A percentile compares a stretch with the other conserved stretches of the same genome.
Evolutionary conservation across 2,888 invertebrate genomes (phyloP).

Genomic region (Suillia variegata): DNA sequence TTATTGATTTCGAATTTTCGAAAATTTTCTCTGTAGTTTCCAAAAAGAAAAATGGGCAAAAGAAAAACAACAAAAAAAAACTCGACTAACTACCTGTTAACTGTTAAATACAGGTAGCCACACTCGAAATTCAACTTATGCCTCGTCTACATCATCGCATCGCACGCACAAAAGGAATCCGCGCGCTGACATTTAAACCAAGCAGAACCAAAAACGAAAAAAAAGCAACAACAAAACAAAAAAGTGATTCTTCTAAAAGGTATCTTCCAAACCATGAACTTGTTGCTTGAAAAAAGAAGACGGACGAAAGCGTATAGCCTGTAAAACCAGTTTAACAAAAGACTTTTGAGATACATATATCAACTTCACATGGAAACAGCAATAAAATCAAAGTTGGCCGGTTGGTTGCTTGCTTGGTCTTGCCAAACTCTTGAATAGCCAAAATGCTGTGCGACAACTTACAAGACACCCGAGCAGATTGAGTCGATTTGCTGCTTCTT

Average conservation of each 20-base stretch:
- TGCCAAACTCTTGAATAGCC: too few species aligned
- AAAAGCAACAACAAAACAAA: background rate
- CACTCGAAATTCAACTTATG: slow-evolving; percentile 6
- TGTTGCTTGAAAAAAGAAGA: slow-evolving; percentile 16
- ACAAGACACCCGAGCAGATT: background rate
- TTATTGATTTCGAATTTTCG: too few species aligned
- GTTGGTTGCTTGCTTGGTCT: too few species aligned
- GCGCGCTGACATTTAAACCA: background rate
- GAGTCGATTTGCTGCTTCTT: slow-evolving; percentile 27
- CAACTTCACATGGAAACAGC: slow-evolving; percentile 21
- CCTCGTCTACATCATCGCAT: background rate
- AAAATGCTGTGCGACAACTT: background rate
- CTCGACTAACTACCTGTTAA: slow-evolving; percentile 4
- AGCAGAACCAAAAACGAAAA: background rate
- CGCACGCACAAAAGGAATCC: too few species aligned
- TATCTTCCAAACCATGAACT: slow-evolving; percentile 35
- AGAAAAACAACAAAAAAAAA: too few species aligned
- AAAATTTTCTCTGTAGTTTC: too few species aligned
- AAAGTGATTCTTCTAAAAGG: background rate
- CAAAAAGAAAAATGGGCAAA: too few species aligned
- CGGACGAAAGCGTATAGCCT: slow-evolving; percentile 16
- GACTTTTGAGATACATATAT: background rate
- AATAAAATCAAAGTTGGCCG: background rate
- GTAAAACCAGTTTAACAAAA: slow-evolving; percentile 34
- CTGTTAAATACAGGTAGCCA: slow-evolving; percentile 34